Conservation (phyloP, 1,140 invertebrate species). For the Melipona quadrifasciata region DNA sequence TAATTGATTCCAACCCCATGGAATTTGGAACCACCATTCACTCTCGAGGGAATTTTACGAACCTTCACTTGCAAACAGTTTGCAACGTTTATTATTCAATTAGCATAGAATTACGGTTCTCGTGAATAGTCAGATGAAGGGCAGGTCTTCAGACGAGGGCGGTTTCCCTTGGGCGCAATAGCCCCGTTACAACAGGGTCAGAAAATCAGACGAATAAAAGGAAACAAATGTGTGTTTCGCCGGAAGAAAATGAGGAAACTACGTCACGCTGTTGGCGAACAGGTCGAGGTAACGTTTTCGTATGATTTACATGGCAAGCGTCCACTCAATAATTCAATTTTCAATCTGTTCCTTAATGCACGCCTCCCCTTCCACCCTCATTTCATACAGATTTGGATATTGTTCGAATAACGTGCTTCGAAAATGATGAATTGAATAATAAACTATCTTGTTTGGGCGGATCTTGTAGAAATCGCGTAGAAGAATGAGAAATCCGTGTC, state of each 20-base stretch:
- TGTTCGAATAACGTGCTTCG: no score
- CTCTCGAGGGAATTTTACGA: no score
- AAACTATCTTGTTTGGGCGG: no score
- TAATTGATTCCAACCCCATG: not conserved
- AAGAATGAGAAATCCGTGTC: no score
- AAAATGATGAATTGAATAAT: no score
- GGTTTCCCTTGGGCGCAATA: conserved; percentile 44
- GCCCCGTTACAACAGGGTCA: conserved; percentile 27
- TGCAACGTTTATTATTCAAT: conserved; percentile 27
- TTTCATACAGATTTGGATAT: not conserved
- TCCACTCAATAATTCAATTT: conserved; percentile 73
- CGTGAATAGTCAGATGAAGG: not conserved
- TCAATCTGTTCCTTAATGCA: conserved; percentile 73
- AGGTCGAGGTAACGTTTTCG: conserved; percentile 67
- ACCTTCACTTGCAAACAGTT: not conserved
- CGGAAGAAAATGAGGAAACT: conserved; percentile 18
- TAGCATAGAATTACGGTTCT: conserved; percentile 29
- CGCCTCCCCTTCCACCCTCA: not conserved
- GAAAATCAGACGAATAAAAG: conserved; percentile 47
- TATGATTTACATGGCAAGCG: conserved; percentile 73
- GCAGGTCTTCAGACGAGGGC: not conserved
- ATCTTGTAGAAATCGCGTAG: no score
- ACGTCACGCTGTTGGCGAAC: conserved; percentile 31
- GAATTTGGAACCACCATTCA: not conserved
- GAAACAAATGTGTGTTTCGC: not conserved